Evolutionary conservation across 2,797 vertebrate genomes (phyloP).

Genomic region (Manis crassicaudata): DNA sequence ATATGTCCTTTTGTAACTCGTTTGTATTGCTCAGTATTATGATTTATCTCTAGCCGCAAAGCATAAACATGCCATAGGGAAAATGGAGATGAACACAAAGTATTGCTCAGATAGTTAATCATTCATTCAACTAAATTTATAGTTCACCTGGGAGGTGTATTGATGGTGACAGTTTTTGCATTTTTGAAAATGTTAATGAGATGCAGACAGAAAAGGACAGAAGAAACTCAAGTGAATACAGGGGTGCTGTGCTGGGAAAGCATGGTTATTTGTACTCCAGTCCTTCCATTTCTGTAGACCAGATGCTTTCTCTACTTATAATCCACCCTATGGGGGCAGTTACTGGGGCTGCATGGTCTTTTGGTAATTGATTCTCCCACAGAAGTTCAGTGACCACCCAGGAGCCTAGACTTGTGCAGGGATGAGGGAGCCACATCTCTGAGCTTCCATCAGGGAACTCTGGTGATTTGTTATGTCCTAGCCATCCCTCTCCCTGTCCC

Average conservation of each 20-base stretch:
- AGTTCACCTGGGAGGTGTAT: background rate
- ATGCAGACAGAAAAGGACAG: background rate
- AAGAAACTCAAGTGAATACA: background rate
- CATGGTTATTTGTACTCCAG: background rate
- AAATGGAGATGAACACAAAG: background rate
- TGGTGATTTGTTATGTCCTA: background rate
- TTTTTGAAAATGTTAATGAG: slow-evolving; percentile 6
- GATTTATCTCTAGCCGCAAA: background rate
- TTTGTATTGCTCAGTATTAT: background rate
- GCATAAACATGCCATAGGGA: background rate
- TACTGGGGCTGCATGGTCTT: background rate
- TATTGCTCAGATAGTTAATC: background rate
- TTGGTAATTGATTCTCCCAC: too few relatives aligned
- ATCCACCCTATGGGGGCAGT: background rate
- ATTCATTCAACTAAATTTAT: background rate
- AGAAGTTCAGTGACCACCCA: background rate
- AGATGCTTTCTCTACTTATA: background rate
- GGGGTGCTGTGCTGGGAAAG: background rate
- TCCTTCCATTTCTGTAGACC: background rate
- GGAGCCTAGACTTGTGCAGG: background rate
- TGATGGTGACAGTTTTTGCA: background rate
- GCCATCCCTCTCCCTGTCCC: fast-evolving
- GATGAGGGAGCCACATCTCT: background rate
- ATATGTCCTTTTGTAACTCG: background rate
- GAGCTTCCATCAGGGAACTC: background rate